phyloP scores from a whole-genome alignment of 2,797 vertebrate species.

The Saxicola maurus region DNA sequence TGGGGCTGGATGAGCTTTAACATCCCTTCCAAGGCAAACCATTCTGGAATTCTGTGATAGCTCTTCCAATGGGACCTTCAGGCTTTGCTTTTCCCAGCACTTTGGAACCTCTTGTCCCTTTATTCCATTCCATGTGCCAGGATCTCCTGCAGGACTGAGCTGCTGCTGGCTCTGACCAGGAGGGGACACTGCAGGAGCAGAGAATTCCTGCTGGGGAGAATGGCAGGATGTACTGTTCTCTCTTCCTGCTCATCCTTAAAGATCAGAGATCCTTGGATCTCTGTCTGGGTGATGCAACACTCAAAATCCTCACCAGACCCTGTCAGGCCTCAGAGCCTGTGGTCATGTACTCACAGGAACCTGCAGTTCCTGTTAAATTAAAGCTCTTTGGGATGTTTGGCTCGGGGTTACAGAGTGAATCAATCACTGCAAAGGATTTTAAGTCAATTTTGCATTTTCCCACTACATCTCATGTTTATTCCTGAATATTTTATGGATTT shows the following conservation, averaged over 20 bases:
- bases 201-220: neutral
- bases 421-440: fast-evolving
- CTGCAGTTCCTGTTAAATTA: neutral
- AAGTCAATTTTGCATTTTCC: neutral
- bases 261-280: neutral
- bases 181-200: constrained; percentile 20
- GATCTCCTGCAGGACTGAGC: neutral
- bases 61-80: neutral
- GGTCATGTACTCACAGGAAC: fast-evolving
- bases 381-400: neutral
- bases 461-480: fast-evolving
- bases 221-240: neutral
- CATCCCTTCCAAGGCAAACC: neutral
- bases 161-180: neutral
- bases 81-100: fast-evolving
- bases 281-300: neutral
- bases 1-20: neutral
- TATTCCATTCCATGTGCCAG: neutral
- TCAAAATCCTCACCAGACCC: neutral
- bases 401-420: neutral
- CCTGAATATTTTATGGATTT: neutral
- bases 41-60: fast-evolving
- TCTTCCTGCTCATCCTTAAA: neutral
- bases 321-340: fast-evolving
- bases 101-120: neutral